Percentiles rank a stretch among this genome's conserved stretches.
These are phyloP conservation scores for Trypoxylus dichotomus DNA, from an alignment of 1,140 invertebrate genomes.

Conservation along the genomic window DNA sequence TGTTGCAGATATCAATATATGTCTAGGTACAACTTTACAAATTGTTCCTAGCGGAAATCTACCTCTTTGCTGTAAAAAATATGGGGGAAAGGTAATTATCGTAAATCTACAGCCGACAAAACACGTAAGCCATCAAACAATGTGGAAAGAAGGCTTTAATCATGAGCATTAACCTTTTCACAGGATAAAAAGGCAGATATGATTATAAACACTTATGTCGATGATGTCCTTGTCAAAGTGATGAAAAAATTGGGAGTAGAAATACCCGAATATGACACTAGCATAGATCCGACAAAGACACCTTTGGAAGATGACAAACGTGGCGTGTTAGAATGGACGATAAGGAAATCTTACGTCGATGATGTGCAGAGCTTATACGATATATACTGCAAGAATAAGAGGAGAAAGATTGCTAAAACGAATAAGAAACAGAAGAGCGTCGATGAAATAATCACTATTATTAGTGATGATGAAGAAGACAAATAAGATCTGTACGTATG, in stretches of 20 bases:
- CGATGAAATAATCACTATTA: not conserved
- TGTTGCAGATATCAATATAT: slow-evolving; percentile 88
- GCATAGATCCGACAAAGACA: slow-evolving; percentile 67
- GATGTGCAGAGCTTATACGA: slow-evolving; percentile 55
- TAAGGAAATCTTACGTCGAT: slow-evolving; percentile 57
- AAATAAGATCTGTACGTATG: not conserved
- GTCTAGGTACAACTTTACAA: slow-evolving; percentile 94
- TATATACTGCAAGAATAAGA: slow-evolving; percentile 38
- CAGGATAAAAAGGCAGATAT: slow-evolving; percentile 91
- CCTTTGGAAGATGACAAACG: slow-evolving; percentile 56
- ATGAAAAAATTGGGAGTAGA: slow-evolving; percentile 73
- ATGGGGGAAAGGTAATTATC: slow-evolving; percentile 87
- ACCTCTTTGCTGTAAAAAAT: slow-evolving; percentile 85
- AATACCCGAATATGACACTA: slow-evolving; percentile 69
- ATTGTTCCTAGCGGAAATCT: slow-evolving; percentile 96
- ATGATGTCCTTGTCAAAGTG: slow-evolving; percentile 78
- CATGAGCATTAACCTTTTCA: slow-evolving; percentile 47
- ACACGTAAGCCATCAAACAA: slow-evolving; percentile 68
- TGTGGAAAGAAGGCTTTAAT: not conserved
- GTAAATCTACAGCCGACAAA: slow-evolving; percentile 97
- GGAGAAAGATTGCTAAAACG: slow-evolving; percentile 34
- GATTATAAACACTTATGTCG: slow-evolving; percentile 87
- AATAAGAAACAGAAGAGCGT: slow-evolving; percentile 11
- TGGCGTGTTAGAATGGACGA: slow-evolving; percentile 64
- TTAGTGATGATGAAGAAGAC: not conserved